Conservation (phyloP, 2,113 vertebrate genomes). For the Morone chrysops region DNA sequence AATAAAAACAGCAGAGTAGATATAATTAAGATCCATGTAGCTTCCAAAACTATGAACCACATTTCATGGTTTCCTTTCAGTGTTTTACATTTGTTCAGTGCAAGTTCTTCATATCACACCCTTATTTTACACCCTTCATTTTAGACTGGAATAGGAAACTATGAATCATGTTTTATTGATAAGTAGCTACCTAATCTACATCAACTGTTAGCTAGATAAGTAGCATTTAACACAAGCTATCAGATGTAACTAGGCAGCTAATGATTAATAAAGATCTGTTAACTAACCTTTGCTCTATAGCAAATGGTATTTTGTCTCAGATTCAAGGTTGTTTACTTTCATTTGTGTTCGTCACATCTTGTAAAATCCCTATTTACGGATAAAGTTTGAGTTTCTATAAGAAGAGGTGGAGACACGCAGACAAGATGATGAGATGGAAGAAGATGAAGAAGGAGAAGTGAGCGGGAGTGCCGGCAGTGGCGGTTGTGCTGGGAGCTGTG, state of each 20-base stretch:
- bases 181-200: too few relatives aligned
- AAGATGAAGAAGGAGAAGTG: not conserved
- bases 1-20: not conserved
- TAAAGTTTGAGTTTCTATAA: not conserved
- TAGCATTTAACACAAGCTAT: too few relatives aligned
- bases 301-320: not conserved
- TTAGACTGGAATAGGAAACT: not conserved
- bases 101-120: constrained; percentile 1
- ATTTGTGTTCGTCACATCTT: constrained; percentile 32
- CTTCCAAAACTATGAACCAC: not conserved
- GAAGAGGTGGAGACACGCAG: not conserved
- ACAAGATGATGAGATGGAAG: constrained; percentile 18
- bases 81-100: not conserved
- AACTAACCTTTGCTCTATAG: too few relatives aligned
- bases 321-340: not conserved
- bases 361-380: constrained; percentile 11
- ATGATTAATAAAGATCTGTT: too few relatives aligned
- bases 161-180: not conserved
- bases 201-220: too few relatives aligned
- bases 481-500: not conserved
- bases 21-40: not conserved
- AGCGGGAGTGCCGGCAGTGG: not conserved
- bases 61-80: not conserved
- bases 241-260: too few relatives aligned
- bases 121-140: not conserved